These are phyloP conservation scores for Cherax destructor DNA, from an alignment of 1,140 invertebrate species.

Conservation along the genomic window DNA sequence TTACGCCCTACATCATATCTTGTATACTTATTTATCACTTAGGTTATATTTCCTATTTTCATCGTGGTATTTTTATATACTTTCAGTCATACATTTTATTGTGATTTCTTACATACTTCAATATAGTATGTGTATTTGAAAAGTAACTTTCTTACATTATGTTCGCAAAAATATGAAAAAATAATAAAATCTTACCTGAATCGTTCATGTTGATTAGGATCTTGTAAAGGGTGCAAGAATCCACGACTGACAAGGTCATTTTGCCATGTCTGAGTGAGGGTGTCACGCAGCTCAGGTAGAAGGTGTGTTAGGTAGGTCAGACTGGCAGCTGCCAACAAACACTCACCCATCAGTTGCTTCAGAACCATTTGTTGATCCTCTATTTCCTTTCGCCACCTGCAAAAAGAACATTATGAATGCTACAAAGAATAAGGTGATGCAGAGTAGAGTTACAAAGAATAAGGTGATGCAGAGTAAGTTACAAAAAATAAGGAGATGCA, in stretches of 20 bases:
- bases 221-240: background rate
- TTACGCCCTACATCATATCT: no score
- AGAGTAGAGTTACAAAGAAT: background rate
- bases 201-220: background rate
- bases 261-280: constrained; percentile 2
- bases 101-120: no score
- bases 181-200: background rate
- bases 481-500: no score
- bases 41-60: no score
- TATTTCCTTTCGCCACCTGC: constrained; percentile 48
- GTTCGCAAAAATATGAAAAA: no score
- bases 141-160: no score
- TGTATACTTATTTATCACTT: no score
- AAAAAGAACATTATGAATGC: constrained; percentile 2
- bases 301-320: constrained; percentile 48
- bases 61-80: no score
- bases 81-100: no score
- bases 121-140: no score
- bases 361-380: constrained; percentile 11
- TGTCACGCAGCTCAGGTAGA: background rate
- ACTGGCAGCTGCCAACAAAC: constrained; percentile 43
- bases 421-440: background rate
- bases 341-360: constrained; percentile 36
- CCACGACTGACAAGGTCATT: constrained; percentile 27
- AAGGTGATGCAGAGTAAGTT: no score